These are phyloP conservation scores for Erebia palarica DNA, from an alignment of 2,888 invertebrate genomes.

Conservation along the genomic window DNA sequence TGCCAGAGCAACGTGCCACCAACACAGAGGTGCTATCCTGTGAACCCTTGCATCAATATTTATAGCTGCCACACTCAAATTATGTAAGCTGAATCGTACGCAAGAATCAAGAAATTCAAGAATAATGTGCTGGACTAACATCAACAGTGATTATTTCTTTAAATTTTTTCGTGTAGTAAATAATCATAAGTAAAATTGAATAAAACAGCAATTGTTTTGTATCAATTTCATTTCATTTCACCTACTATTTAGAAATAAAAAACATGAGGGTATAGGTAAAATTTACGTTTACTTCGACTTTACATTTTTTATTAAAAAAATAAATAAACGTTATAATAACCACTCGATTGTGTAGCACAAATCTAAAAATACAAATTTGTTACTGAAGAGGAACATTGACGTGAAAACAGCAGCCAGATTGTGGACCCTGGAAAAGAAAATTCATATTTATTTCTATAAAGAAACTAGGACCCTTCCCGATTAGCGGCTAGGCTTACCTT, in stretches of 20 bases:
- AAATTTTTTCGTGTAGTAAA: not conserved
- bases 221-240: not conserved
- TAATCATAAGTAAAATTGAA: not conserved
- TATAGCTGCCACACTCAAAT: slow-evolving; percentile 77
- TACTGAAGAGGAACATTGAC: slow-evolving; percentile 59
- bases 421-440: slow-evolving; percentile 49
- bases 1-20: slow-evolving; percentile 53
- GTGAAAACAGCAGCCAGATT: slow-evolving; percentile 54
- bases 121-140: not conserved
- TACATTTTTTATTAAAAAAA: not conserved
- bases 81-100: slow-evolving; percentile 49
- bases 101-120: not conserved
- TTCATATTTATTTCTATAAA: not conserved
- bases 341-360: no score
- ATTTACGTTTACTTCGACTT: not conserved
- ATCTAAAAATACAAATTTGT: slow-evolving; percentile 5
- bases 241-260: not conserved
- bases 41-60: slow-evolving; percentile 73
- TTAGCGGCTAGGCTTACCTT: no score
- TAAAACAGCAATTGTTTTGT: slow-evolving; percentile 8
- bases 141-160: not conserved
- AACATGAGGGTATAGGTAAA: not conserved
- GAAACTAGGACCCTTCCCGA: not conserved
- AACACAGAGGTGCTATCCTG: slow-evolving; percentile 52
- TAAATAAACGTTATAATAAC: no score